Conservation (phyloP, 1,140 invertebrate genomes). For the Battus philenor region DNA sequence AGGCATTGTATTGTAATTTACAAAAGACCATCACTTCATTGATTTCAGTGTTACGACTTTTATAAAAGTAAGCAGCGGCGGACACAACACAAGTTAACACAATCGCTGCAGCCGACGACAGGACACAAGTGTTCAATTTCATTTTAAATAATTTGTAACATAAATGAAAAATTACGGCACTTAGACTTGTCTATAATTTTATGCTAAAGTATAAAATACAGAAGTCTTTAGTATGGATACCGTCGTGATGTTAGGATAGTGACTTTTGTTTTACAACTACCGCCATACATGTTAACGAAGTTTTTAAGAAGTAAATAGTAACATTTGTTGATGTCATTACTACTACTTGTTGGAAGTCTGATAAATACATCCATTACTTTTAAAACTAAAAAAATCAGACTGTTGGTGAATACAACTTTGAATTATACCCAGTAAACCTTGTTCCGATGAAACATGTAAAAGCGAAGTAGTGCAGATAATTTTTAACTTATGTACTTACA, state of each 20-base stretch:
- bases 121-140: slow-evolving; percentile 48
- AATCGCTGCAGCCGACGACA: slow-evolving; percentile 53
- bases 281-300: too few species aligned
- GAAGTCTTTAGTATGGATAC: slow-evolving; percentile 30
- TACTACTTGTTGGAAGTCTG: too few species aligned
- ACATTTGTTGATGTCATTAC: too few species aligned
- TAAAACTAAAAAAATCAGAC: too few species aligned
- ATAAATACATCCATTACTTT: too few species aligned
- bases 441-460: too few species aligned
- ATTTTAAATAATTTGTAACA: slow-evolving; percentile 65
- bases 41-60: slow-evolving; percentile 50
- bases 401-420: too few species aligned
- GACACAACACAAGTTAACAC: slow-evolving; percentile 59
- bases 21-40: slow-evolving; percentile 72
- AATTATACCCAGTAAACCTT: too few species aligned
- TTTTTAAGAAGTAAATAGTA: too few species aligned
- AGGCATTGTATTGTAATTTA: slow-evolving; percentile 62
- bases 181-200: slow-evolving; percentile 51
- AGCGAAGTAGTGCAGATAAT: too few species aligned
- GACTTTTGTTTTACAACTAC: slow-evolving; percentile 34
- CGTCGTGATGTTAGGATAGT: slow-evolving; percentile 18
- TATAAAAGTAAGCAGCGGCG: slow-evolving; percentile 60
- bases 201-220: slow-evolving; percentile 54
- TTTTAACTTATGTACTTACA: too few species aligned
- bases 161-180: slow-evolving; percentile 37